Percentiles rank a stretch among this genome's conserved stretches.
These are phyloP conservation scores for Lamellibrachia luymesi DNA, from an alignment of 1,140 invertebrate species.

Conservation along the genomic window DNA sequence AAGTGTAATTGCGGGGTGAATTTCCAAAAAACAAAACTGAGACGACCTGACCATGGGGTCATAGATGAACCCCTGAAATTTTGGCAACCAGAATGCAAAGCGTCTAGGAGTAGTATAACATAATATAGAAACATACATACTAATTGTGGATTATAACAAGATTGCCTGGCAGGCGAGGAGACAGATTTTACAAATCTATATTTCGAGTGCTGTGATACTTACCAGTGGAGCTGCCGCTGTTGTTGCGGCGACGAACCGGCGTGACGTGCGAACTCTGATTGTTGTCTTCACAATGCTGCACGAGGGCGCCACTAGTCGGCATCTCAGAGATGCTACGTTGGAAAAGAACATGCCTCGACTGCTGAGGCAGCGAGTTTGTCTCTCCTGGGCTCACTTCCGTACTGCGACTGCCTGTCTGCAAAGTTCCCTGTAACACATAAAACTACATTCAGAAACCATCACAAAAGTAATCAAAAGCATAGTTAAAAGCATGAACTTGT, in stretches of 20 bases:
- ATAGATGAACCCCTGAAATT: no score
- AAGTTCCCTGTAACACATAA: neutral
- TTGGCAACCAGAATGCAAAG: no score
- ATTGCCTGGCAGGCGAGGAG: no score
- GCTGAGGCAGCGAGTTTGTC: neutral
- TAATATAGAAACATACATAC: no score
- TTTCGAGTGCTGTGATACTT: neutral
- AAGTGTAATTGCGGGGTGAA: no score
- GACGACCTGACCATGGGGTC: neutral
- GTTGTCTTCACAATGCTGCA: slow-evolving; percentile 3
- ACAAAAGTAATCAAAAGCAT: neutral
- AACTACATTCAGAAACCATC: neutral
- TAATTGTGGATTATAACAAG: no score
- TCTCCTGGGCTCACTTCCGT: neutral
- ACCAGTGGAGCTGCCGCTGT: neutral
- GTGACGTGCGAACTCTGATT: neutral
- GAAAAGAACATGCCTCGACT: slow-evolving; percentile 10
- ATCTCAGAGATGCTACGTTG: slow-evolving; percentile 21
- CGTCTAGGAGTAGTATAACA: no score
- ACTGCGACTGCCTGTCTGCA: neutral
- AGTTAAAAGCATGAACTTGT: neutral
- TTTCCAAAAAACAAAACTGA: no score
- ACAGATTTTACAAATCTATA: no score
- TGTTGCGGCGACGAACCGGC: neutral
- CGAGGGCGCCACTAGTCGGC: neutral